phyloP scores from a whole-genome alignment of 2,888 invertebrate genomes.

The Globia sparganii region DNA sequence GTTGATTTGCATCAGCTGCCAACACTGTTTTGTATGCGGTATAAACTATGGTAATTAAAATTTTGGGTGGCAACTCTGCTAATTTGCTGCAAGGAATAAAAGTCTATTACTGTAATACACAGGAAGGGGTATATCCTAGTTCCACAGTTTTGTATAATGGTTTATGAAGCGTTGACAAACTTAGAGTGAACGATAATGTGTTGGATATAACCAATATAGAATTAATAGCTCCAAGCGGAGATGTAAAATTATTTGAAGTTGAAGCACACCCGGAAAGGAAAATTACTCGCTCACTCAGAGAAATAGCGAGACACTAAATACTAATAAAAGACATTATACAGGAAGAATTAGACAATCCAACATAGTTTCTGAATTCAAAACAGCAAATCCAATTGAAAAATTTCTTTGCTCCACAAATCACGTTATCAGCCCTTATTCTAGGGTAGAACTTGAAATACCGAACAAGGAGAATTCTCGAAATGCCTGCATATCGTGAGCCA shows the following conservation, averaged over 20 bases:
- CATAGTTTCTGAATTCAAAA: constrained; percentile 60
- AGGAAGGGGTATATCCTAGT: background rate
- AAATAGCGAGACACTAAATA: constrained; percentile 47
- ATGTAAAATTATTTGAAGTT: constrained; percentile 46
- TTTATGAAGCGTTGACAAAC: constrained; percentile 20
- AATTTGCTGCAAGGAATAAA: constrained; percentile 39
- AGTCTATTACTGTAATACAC: constrained; percentile 13
- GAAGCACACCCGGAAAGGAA: constrained; percentile 35
- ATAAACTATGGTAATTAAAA: constrained; percentile 76
- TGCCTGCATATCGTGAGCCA: constrained; percentile 82
- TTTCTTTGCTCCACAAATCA: constrained; percentile 48
- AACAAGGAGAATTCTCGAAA: constrained; percentile 76
- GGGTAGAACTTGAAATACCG: constrained; percentile 62
- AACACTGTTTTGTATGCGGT: constrained; percentile 86
- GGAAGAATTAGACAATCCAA: constrained; percentile 39
- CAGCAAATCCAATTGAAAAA: constrained; percentile 69
- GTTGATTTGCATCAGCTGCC: constrained; percentile 87
- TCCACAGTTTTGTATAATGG: background rate
- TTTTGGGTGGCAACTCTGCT: constrained; percentile 54
- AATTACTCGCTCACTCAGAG: constrained; percentile 31
- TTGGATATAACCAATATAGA: constrained; percentile 24
- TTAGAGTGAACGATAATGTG: background rate
- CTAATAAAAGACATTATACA: constrained; percentile 46
- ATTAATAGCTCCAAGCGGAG: constrained; percentile 20
- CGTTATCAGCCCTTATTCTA: constrained; percentile 61